Percentiles rank a stretch among this genome's conserved stretches.
phyloP scores from a whole-genome alignment of 2,113 vertebrate species.

The Lepidothrix coronata region DNA sequence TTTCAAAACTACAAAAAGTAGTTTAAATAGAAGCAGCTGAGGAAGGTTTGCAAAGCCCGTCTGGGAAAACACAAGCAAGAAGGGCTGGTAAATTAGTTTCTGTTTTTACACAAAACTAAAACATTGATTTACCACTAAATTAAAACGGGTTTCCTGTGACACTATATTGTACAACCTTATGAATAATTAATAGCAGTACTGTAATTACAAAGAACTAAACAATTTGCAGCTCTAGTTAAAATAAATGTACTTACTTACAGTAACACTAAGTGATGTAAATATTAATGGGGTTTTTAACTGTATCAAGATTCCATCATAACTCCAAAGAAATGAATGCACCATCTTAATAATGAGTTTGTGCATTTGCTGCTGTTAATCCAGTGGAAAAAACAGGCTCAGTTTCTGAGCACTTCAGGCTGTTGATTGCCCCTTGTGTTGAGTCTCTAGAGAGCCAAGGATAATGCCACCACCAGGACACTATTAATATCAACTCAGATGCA shows the following conservation, averaged over 20 bases:
- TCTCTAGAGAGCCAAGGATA: neutral
- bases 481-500: neutral
- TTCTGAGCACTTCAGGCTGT: neutral
- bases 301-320: slow-evolving; percentile 14
- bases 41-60: neutral
- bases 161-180: slow-evolving; percentile 26
- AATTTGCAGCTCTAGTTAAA: slow-evolving; percentile 43
- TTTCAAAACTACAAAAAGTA: neutral
- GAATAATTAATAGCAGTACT: slow-evolving; percentile 48
- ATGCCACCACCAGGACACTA: neutral
- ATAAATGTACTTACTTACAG: slow-evolving; percentile 33
- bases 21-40: neutral
- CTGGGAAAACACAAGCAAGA: slow-evolving; percentile 13
- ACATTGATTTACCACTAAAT: slow-evolving; percentile 52
- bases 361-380: neutral
- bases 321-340: slow-evolving; percentile 7
- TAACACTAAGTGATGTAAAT: slow-evolving; percentile 36
- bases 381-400: neutral
- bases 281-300: slow-evolving; percentile 50
- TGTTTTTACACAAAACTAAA: slow-evolving; percentile 40
- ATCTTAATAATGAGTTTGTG: neutral
- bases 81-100: slow-evolving; percentile 12
- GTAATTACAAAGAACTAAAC: slow-evolving; percentile 46
- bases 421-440: neutral
- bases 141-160: slow-evolving; percentile 39